These are phyloP conservation scores for Holotrichia oblita DNA, from an alignment of 1,140 invertebrate genomes.

Conservation along the genomic window DNA sequence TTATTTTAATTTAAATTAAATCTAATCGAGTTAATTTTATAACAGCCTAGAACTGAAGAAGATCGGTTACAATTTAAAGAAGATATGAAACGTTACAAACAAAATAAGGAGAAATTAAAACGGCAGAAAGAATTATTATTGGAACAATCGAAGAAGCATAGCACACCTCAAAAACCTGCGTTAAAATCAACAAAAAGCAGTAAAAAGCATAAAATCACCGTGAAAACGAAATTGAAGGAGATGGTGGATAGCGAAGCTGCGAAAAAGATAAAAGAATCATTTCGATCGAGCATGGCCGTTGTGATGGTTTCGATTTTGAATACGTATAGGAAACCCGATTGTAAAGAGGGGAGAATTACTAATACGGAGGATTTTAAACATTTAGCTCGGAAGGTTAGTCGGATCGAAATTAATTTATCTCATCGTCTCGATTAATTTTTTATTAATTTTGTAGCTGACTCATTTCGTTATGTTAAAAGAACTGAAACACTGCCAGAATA, in stretches of 20 bases:
- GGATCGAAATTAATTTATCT: slow-evolving; percentile 28
- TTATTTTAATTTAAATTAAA: background rate
- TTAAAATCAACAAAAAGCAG: slow-evolving; percentile 59
- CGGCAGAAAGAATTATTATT: slow-evolving; percentile 70
- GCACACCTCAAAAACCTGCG: slow-evolving; percentile 44
- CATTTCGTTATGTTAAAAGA: slow-evolving; percentile 98
- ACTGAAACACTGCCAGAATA: slow-evolving; percentile 88
- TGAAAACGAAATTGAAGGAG: slow-evolving; percentile 55
- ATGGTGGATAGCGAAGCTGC: slow-evolving; percentile 65
- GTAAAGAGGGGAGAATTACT: slow-evolving; percentile 84
- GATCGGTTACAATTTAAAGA: slow-evolving; percentile 75
- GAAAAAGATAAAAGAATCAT: slow-evolving; percentile 84
- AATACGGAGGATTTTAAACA: slow-evolving; percentile 96
- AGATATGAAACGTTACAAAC: slow-evolving; percentile 73
- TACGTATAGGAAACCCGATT: slow-evolving; percentile 86
- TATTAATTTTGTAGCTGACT: slow-evolving; percentile 75
- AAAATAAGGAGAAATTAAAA: slow-evolving; percentile 81
- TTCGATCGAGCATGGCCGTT: slow-evolving; percentile 87
- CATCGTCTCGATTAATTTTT: slow-evolving; percentile 6
- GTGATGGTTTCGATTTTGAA: slow-evolving; percentile 91
- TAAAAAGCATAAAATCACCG: slow-evolving; percentile 46
- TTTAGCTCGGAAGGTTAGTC: slow-evolving; percentile 88
- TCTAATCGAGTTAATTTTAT: slow-evolving; percentile 2
- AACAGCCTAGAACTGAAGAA: slow-evolving; percentile 78
- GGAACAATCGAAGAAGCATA: slow-evolving; percentile 56